Evolutionary conservation across 2,113 vertebrate species (phyloP), one percentile per base, ranked within the genome.

Genomic region (Paramisgurnus dabryanus): DNA sequence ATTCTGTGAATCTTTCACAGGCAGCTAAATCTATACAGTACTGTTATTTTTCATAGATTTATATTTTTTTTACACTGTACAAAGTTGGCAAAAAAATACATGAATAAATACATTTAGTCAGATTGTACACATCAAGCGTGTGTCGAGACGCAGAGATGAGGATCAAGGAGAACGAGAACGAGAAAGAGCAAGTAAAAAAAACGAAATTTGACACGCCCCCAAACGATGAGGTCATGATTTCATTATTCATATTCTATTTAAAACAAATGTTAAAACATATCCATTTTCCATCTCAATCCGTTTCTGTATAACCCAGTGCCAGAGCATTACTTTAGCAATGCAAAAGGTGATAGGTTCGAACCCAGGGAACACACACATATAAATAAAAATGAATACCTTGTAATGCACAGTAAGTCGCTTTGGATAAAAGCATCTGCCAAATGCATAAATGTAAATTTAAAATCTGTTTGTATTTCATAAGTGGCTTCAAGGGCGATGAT

Each of bases 1-100:
- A 92, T 92, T 90, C 91, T 92, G 90, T 90, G 90, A 88, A 91
- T 91, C 92, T 89, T 82, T 88, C 91, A 91, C 89, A 92, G 91
- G 92, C 90, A 90, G 90, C 93, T 94, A 94, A 92, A 92, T 94
- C 92, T 93, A 94, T 94, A 94, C 93, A 94, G 93, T 93, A 93
- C 90, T 90, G 89, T 93, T 86, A 87, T 91, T 91, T 87, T 90
- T 91, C 88, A 90, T 90, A 93, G 92, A 93, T 92, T 91, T 92
- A 93, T 93, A 92, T 91, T 91, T 89, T 93, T 93, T 94, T 90
- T 94, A 94, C 92, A 94, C 91, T 94, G 90, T 94, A 93, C 93
- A 94, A 93, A 93, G 91, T 94, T 94, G 90, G 91, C 91, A 93
- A 91, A 86, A 73, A 92, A 94, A 92, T 90, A 93, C 90, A 89